Evolutionary conservation across 2,888 invertebrate species (phyloP).

Genomic region (Folsomia candida): DNA sequence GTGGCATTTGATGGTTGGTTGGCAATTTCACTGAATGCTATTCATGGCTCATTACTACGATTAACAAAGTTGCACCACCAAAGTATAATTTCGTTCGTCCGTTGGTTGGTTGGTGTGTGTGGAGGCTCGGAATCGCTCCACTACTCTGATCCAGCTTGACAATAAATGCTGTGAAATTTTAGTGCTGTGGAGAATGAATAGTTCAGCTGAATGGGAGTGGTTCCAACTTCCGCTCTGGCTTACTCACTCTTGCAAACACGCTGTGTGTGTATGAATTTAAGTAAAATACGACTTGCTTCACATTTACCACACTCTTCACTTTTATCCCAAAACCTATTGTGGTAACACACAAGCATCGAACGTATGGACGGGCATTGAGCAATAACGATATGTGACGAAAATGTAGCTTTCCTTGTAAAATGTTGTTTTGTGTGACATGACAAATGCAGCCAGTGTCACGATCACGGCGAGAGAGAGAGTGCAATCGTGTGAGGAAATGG

Average conservation of each 20-base stretch:
- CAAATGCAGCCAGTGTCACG: background rate
- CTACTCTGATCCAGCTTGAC: background rate
- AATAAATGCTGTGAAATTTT: background rate
- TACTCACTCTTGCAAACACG: background rate
- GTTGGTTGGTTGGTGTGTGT: background rate
- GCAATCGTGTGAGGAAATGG: background rate
- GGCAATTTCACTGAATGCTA: constrained; percentile 33
- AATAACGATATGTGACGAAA: background rate
- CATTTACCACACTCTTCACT: background rate
- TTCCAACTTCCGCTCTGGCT: background rate
- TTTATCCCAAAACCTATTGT: background rate
- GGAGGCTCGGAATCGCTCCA: background rate
- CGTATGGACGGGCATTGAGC: background rate
- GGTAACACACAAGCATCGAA: background rate
- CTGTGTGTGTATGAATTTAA: background rate
- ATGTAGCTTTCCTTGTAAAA: background rate
- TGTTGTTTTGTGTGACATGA: background rate
- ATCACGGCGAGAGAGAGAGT: background rate
- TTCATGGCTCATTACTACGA: constrained; percentile 46
- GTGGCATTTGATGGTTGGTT: background rate
- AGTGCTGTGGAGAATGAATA: background rate
- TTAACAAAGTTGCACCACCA: constrained; percentile 42
- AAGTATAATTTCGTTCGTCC: constrained; percentile 16
- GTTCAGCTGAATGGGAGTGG: background rate
- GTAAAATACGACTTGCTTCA: background rate